Percentiles rank a stretch among this genome's conserved stretches.
Evolutionary conservation across 2,888 invertebrate species (phyloP).

Genomic region (Hybos culiciformis): DNA sequence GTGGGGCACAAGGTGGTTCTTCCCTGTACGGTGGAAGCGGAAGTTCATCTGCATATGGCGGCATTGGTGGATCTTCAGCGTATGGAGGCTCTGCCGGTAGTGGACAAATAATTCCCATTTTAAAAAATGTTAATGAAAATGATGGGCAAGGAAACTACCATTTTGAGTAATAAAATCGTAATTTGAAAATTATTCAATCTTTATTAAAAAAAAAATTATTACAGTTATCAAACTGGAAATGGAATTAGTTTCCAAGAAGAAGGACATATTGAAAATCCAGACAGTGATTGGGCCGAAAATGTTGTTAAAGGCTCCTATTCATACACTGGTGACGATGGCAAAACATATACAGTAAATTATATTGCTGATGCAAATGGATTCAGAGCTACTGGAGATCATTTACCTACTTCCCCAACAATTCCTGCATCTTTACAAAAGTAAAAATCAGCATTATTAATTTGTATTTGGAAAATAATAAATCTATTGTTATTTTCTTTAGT

Average conservation of each 20-base stretch:
- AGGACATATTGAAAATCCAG: constrained; percentile 42
- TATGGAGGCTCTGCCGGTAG: constrained; percentile 28
- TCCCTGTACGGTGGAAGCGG: constrained; percentile 9
- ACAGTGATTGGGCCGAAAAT: constrained; percentile 44
- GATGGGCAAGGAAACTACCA: constrained; percentile 50
- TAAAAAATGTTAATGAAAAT: constrained; percentile 45
- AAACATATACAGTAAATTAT: constrained; percentile 49
- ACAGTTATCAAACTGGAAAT: constrained; percentile 48
- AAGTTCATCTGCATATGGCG: background rate
- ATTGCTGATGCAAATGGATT: constrained; percentile 66
- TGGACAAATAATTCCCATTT: constrained; percentile 42
- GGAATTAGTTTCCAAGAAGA: constrained; percentile 45
- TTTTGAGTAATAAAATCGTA: constrained; percentile 51
- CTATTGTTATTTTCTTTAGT: constrained; percentile 14
- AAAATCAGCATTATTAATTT: constrained; percentile 1
- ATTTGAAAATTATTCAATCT: background rate
- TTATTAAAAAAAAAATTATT: background rate
- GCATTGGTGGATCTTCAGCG: constrained; percentile 12
- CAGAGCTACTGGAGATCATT: constrained; percentile 59
- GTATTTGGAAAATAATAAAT: no score
- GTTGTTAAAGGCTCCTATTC: constrained; percentile 49
- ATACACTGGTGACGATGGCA: constrained; percentile 47
- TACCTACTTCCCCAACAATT: constrained; percentile 62
- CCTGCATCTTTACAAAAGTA: constrained; percentile 36
- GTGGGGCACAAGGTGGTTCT: constrained; percentile 5